Evolutionary conservation across 92 coral and sea anemone genomes (phyloP).

Genomic region (Metridium senile): DNA sequence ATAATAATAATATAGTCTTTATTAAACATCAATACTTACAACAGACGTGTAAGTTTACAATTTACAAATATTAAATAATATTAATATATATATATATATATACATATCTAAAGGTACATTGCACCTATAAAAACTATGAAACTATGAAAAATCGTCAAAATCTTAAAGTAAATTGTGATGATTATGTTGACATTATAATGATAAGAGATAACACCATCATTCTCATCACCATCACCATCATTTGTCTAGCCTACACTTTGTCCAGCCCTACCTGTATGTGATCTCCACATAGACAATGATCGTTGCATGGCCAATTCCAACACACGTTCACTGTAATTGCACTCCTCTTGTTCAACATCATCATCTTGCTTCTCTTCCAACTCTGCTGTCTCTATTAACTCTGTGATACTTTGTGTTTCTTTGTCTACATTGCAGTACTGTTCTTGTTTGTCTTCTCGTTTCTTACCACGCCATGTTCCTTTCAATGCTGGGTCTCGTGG

Average conservation of each 20-base stretch:
- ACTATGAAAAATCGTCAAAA: too few relatives aligned
- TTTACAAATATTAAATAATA: too few relatives aligned
- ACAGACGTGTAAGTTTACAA: too few relatives aligned
- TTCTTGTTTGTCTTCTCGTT: conserved; percentile 63
- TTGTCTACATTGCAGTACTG: conserved; percentile 42
- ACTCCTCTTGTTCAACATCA: conserved; percentile 38
- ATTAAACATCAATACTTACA: too few relatives aligned
- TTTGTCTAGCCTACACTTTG: neutral
- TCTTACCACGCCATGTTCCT: conserved; percentile 87
- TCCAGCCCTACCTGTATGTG: conserved; percentile 52
- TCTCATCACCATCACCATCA: neutral
- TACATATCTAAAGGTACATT: too few relatives aligned
- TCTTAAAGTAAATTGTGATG: too few relatives aligned
- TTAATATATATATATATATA: too few relatives aligned
- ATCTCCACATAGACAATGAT: conserved; percentile 92
- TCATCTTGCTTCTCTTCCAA: conserved; percentile 54
- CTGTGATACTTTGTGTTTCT: conserved; percentile 22
- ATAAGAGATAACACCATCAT: neutral
- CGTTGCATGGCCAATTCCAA: conserved; percentile 84
- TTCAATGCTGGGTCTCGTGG: conserved; percentile 67
- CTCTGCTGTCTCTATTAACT: conserved; percentile 54
- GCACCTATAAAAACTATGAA: too few relatives aligned
- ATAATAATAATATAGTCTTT: too few relatives aligned
- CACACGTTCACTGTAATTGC: conserved; percentile 64
- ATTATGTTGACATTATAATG: too few relatives aligned